Conservation (phyloP, 2,797 vertebrate species). For the Danio albolineatus region DNA sequence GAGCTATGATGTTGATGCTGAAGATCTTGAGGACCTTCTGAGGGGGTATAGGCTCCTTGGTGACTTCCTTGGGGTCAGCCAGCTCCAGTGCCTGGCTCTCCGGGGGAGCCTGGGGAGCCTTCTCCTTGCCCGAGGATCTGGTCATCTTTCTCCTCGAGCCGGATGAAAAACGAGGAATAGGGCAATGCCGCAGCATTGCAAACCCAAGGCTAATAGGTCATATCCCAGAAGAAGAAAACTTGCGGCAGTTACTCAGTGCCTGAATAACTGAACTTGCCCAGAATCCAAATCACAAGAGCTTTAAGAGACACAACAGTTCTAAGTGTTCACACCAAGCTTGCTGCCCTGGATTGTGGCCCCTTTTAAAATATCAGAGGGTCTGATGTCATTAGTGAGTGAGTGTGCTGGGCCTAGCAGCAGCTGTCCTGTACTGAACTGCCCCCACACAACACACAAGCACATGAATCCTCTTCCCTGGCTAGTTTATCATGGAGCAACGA, state of each 20-base stretch:
- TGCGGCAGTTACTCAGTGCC: conserved; percentile 11
- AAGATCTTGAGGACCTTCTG: conserved; percentile 98
- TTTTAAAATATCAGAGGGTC: conserved; percentile 88
- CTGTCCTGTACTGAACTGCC: conserved; percentile 66
- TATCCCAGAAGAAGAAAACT: conserved; percentile 67
- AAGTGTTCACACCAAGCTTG: conserved; percentile 74
- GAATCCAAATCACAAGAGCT: not conserved
- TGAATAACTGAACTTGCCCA: not conserved
- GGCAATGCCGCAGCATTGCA: conserved; percentile 85
- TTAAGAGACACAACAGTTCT: conserved; percentile 29
- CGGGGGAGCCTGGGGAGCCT: conserved; percentile 72
- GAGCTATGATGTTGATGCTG: conserved; percentile 98
- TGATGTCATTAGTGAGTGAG: conserved; percentile 83
- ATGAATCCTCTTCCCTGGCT: conserved; percentile 72
- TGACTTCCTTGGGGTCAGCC: conserved; percentile 82
- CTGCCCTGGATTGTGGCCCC: conserved; percentile 86
- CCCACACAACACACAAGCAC: conserved; percentile 51
- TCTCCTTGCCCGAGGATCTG: conserved; percentile 83
- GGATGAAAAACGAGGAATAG: conserved; percentile 77
- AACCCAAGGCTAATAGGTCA: conserved; percentile 69
- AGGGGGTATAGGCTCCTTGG: conserved; percentile 84
- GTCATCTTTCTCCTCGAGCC: conserved; percentile 85
- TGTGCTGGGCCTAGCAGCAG: conserved; percentile 88
- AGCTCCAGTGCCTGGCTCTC: conserved; percentile 84
- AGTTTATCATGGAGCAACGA: conserved; percentile 68